phyloP scores from a whole-genome alignment of 2,113 vertebrate species.

The Lipophrys pholis region DNA sequence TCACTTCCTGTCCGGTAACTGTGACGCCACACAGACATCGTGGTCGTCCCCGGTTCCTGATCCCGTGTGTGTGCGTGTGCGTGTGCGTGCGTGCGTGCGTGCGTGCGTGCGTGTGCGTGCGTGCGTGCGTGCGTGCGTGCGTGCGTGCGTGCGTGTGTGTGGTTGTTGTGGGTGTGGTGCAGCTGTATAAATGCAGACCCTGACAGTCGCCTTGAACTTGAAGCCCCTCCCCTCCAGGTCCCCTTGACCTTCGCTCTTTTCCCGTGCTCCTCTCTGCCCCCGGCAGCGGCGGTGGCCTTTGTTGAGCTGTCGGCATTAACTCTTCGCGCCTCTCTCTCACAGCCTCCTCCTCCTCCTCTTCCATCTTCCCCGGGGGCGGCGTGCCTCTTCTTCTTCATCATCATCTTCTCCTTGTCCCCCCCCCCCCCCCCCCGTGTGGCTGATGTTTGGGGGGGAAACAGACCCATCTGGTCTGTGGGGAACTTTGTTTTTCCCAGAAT shows the following conservation, averaged over 20 bases:
- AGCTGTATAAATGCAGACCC: constrained; percentile 76
- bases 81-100: no score
- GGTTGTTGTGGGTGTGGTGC: constrained; percentile 42
- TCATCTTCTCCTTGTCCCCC: constrained; percentile 44
- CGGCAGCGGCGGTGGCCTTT: constrained; percentile 70
- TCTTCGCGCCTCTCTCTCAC: constrained; percentile 65
- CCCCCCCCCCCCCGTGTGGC: constrained; percentile 53
- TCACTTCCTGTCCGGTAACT: no score
- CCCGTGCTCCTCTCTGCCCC: constrained; percentile 76
- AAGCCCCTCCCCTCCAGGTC: constrained; percentile 74
- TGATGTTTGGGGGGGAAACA: constrained; percentile 57
- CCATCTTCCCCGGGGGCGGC: no score
- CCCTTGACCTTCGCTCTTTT: constrained; percentile 82
- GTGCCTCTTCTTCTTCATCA: constrained; percentile 40
- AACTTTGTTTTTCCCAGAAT: constrained; percentile 82
- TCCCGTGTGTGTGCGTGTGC: no score
- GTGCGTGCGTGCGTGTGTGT: constrained; percentile 13
- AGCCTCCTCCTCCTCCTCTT: constrained; percentile 47
- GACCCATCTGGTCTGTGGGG: constrained; percentile 76
- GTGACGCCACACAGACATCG: no score
- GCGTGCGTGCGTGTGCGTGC: no score
- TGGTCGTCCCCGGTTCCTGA: no score
- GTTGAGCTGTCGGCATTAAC: constrained; percentile 84
- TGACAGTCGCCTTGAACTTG: constrained; percentile 85
- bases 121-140: no score